Evolutionary conservation across 2,888 invertebrate species (phyloP), one percentile per base, ranked within the genome.

Genomic region (Pteria penguin): DNA sequence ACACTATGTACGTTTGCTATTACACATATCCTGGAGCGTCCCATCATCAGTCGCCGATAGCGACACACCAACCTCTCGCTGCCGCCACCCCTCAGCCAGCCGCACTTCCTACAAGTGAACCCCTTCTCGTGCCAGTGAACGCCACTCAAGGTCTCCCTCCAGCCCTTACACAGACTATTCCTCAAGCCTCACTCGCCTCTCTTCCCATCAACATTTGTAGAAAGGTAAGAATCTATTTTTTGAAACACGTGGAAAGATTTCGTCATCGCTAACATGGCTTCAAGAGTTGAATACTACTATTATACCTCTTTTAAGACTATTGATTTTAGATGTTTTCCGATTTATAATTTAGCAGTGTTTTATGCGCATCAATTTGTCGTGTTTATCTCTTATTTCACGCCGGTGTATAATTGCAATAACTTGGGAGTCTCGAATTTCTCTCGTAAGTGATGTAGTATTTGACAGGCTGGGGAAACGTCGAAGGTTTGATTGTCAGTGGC

Each of bases 1-100:
- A 68, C 78, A 79, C 75, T 75, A 82, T 82, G 82, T 82, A 82
- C 75, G 80, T 82, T 76, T 82, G 82, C 72, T 82, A 80, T 79
- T 80, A 82, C 78, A 80, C 79, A 62, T 82, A 80, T 73, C 78
- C 75, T 67, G 79, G 79, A 75, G 72, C 77, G 69, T 74, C 77
- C 27, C 69, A 78, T 31, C 72, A 74, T 60, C 68, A 69, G 31
- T 54, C 76, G 55, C 74, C 79, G 32, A 72, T 70, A 74, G 71
- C 76, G 67, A 72, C 78, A 45, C 68, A 67, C 45, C 58, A 77
- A 22, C 73, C 70, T 11, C 72, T 62, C 65, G 67, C 77, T 61
- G 33, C 66, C 58, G 72, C 77, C 36, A 45, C 65, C 52, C 75
- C 66, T 31, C 73, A 61, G 62, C 80, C 65, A 14, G 65, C 72